Percentiles rank a stretch among this genome's conserved stretches.
Conservation (phyloP, 2,888 invertebrate genomes). For the Quadroppia sp. region DNA sequence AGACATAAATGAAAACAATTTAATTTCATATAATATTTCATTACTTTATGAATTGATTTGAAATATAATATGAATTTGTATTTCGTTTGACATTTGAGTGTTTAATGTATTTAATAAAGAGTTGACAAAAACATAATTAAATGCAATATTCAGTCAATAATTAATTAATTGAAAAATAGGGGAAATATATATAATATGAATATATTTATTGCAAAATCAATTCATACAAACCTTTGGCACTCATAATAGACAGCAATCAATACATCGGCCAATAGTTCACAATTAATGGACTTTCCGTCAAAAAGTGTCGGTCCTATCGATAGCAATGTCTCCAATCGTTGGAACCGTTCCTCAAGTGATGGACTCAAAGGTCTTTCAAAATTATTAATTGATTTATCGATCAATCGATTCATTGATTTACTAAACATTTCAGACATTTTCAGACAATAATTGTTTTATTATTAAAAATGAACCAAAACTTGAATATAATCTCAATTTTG, state of each 20-base stretch:
- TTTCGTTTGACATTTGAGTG: too few relatives aligned
- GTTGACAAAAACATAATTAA: too few relatives aligned
- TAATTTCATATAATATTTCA: too few relatives aligned
- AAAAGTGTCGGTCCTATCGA: conserved; percentile 42
- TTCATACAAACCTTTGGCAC: conserved; percentile 42
- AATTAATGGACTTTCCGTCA: conserved; percentile 44
- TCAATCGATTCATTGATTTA: background rate
- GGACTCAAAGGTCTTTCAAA: background rate
- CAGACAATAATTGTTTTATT: background rate
- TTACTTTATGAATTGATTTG: too few relatives aligned
- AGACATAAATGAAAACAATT: too few relatives aligned
- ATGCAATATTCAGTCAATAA: background rate
- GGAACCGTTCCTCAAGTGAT: conserved; percentile 39
- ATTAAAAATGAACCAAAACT: background rate
- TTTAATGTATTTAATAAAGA: too few relatives aligned
- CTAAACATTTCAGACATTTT: conserved; percentile 3
- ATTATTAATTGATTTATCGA: background rate
- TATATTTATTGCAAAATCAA: too few relatives aligned
- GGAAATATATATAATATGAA: background rate
- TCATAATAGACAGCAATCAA: conserved; percentile 44
- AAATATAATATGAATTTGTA: too few relatives aligned
- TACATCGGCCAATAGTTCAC: conserved; percentile 43
- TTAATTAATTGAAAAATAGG: background rate
- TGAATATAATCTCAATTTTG: too few relatives aligned
- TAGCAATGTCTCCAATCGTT: conserved; percentile 38